Base-by-base conservation (phyloP, 2,113 vertebrate genomes). In the Cacatua alba region DNA sequence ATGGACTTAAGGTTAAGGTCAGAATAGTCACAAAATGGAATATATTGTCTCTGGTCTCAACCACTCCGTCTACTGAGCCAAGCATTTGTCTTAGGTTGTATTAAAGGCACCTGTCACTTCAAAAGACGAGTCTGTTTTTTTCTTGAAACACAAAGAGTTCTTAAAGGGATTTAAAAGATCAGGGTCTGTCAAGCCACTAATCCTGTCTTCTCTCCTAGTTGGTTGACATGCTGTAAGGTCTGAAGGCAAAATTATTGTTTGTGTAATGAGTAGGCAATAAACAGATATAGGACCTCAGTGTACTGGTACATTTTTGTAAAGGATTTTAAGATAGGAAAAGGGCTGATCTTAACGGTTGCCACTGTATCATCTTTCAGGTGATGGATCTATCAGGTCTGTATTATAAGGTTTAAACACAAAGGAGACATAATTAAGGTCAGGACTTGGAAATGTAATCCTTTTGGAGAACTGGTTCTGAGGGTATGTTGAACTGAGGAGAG, bases 21-120 rank as follows among this genome's bases (percentile, higher is more conserved):
- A 68, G 25, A 88, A 8, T 63, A 52, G 44, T 55, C 20, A 59
- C 24, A 41, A 59, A 52, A 59, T 17, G 11, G 9, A 78, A 44
- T 25, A 7, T 10, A 41, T 24, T 37, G 6, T 44, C 41, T 52
- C 0, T 17, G 3, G 0, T 59, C 23, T 76, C n/a, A 80, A 2
- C 12, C 7, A 43, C 6, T 2, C 12, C 10, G n/a, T 17, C n/a
- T 41, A 9, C 28, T 20, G 24, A 86, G 24, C 10, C 23, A 57
- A 35, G 15, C 1, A 17, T 49, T 79, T 68, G 6, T 64, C 21
- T 77, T 33, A n/a, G 19, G 3, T 41, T 93, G 11, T 59, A 31
- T 26, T 72, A 69, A 79, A 31, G n/a, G 10, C 11, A 59, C 13
- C 9, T 60, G 25, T 33, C 26, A 43, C 25, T 74, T 81, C 37